Conservation (phyloP, 2,888 invertebrate species). For the Bimastos eiseni region DNA sequence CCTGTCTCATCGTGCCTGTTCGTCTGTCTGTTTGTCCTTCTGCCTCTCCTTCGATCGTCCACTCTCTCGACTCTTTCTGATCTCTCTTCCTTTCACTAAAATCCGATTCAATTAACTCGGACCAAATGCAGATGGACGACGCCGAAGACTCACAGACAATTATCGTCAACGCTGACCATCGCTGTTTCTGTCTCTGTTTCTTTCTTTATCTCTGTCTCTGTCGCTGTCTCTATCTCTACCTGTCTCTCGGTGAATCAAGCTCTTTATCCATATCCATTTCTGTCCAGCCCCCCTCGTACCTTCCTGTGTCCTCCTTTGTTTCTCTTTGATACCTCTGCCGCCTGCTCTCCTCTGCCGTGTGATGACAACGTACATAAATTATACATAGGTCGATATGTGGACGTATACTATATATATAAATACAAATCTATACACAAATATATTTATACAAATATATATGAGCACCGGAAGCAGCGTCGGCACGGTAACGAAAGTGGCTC, state of each 20-base stretch:
- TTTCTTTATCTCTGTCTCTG: neutral
- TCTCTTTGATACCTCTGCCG: neutral
- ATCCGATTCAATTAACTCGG: slow-evolving; percentile 7
- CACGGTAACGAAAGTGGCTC: neutral
- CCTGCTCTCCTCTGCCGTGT: neutral
- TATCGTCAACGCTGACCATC: neutral
- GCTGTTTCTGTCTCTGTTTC: neutral
- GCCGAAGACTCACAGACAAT: neutral
- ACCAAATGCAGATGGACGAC: neutral
- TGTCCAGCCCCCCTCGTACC: neutral
- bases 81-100: neutral
- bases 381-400: too few relatives aligned
- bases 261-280: neutral
- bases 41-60: neutral
- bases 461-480: neutral
- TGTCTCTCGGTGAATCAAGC: too few relatives aligned
- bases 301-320: neutral
- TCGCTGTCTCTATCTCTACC: neutral
- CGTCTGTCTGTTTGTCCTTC: neutral
- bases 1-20: neutral
- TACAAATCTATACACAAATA: too few relatives aligned
- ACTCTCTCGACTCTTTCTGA: neutral
- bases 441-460: too few relatives aligned
- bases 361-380: too few relatives aligned
- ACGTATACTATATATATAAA: neutral